Percentiles rank a stretch among this genome's conserved stretches.
Evolutionary conservation across 2,888 invertebrate species (phyloP).

Genomic region (Tridacna gigas): DNA sequence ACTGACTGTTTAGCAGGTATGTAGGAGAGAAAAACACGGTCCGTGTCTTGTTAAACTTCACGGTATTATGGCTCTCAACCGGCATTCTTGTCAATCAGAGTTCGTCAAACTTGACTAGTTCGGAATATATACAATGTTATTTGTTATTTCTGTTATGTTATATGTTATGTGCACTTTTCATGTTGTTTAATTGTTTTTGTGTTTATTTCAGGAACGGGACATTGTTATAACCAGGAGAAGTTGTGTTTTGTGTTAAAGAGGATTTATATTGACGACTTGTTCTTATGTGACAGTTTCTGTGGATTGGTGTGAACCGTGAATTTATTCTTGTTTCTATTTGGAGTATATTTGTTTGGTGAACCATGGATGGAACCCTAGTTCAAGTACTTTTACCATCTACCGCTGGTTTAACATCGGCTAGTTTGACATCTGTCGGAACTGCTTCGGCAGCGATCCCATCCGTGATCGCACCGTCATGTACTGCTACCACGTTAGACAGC

Average conservation of each 20-base stretch:
- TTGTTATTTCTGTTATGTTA: conserved; percentile 23
- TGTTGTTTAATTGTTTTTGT: conserved; percentile 51
- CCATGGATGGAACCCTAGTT: conserved; percentile 58
- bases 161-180: conserved; percentile 48
- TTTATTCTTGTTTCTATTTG: not conserved
- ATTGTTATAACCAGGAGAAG: not conserved
- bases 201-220: conserved; percentile 54
- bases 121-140: conserved; percentile 66
- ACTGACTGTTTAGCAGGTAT: conserved; percentile 60
- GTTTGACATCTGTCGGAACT: conserved; percentile 31
- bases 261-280: conserved; percentile 12
- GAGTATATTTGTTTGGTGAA: not conserved
- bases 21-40: conserved; percentile 58
- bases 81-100: conserved; percentile 65
- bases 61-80: conserved; percentile 63
- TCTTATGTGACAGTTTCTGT: conserved; percentile 17
- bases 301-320: not conserved
- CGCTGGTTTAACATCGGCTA: conserved; percentile 41
- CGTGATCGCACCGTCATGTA: conserved; percentile 31
- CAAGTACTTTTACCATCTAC: conserved; percentile 60
- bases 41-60: conserved; percentile 64
- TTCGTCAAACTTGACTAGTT: conserved; percentile 67
- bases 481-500: conserved; percentile 15
- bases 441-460: conserved; percentile 29
- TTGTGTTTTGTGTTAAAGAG: conserved; percentile 23